Conservation (phyloP, 2,113 vertebrate species). For the Egretta garzetta region DNA sequence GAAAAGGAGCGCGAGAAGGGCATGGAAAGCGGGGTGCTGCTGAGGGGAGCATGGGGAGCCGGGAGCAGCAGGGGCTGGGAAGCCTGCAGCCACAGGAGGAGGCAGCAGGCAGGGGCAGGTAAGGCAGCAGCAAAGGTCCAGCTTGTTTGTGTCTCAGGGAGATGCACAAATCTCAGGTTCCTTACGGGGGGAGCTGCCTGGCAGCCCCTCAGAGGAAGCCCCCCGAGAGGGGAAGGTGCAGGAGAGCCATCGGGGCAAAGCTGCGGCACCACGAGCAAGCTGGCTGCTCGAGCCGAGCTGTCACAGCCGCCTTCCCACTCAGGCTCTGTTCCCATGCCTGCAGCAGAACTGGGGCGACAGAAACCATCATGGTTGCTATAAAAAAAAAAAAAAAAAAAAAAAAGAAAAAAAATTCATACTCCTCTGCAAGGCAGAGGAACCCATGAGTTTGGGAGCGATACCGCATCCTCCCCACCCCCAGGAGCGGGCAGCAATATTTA, state of each 20-base stretch:
- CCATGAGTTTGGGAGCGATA: neutral
- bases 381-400: neutral
- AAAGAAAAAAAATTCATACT: neutral
- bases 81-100: neutral
- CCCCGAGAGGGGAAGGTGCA: neutral
- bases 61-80: neutral
- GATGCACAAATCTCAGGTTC: neutral
- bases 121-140: neutral
- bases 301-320: neutral
- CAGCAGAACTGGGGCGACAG: neutral
- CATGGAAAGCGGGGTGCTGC: neutral
- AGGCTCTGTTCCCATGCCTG: neutral
- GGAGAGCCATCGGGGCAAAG: neutral
- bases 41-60: accelerated
- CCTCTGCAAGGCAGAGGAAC: neutral
- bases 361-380: neutral
- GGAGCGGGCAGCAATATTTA: neutral
- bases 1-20: neutral
- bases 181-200: neutral
- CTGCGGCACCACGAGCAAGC: neutral
- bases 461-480: neutral
- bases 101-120: neutral
- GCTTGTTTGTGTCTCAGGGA: neutral
- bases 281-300: neutral
- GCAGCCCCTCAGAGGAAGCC: neutral